Conservation (phyloP, 2,888 invertebrate genomes). For the Barypeithes pellucidus region DNA sequence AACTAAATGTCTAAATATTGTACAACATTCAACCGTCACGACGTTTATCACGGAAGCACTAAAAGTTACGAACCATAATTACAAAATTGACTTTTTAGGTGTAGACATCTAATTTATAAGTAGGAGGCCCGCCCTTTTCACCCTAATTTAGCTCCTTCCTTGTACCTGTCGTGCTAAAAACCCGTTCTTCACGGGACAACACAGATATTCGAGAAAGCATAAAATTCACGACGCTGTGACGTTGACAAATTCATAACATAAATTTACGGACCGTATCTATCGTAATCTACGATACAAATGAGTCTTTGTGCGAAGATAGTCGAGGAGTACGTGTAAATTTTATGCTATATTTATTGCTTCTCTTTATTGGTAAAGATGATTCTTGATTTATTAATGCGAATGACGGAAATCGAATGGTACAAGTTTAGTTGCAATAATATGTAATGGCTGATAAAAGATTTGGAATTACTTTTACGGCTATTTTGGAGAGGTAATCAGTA, state of each 20-base stretch:
- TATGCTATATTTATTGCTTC: slow-evolving; percentile 17
- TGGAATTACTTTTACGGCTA: not conserved
- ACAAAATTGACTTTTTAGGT: slow-evolving; percentile 29
- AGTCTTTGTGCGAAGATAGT: slow-evolving; percentile 35
- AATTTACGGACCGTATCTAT: slow-evolving; percentile 48
- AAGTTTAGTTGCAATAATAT: not conserved
- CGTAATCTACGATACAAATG: slow-evolving; percentile 48
- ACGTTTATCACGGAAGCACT: slow-evolving; percentile 12
- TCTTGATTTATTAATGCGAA: not conserved
- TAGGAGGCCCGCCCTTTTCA: slow-evolving; percentile 23
- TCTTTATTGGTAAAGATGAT: not conserved
- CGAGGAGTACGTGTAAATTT: slow-evolving; percentile 41
- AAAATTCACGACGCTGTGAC: slow-evolving; percentile 40
- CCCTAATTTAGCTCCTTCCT: slow-evolving; percentile 25
- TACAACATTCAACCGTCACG: not conserved
- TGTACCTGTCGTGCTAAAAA: slow-evolving; percentile 46
- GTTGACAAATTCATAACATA: slow-evolving; percentile 52
- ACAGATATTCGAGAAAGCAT: slow-evolving; percentile 42
- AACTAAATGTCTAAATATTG: not conserved
- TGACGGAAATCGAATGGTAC: not conserved
- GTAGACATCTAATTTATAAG: slow-evolving; percentile 46
- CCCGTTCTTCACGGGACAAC: slow-evolving; percentile 42
- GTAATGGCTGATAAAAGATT: not conserved
- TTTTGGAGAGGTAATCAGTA: no score
- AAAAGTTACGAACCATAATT: slow-evolving; percentile 9